Evolutionary conservation across 2,797 vertebrate genomes (phyloP), one percentile per base, ranked within the genome.

Genomic region (Kryptolebias ocellatus): DNA sequence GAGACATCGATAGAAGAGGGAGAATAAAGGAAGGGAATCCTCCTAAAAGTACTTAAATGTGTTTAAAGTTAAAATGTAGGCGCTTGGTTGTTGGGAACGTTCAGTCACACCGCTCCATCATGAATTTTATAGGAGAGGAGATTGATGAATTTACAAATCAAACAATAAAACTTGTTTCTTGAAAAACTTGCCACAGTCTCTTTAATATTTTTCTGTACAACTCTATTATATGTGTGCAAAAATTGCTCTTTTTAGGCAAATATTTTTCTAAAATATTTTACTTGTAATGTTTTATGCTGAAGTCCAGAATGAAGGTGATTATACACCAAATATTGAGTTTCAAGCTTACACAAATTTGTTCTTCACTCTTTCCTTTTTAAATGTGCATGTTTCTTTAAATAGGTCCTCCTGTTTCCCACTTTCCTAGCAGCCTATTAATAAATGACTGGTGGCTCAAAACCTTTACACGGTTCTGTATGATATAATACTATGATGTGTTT

Each of bases 1-100:
- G 96, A 97, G 75, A 67, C 49, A 0, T 46, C 14, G 60, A 9
- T 72, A 75, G 80, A 81, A 61, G 39, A 91, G 79, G 64, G 55
- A 31, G 65, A 88, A 60, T 91, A 37, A 92, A 28, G 2, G 12
- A 24, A 24, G 5, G 1, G 42, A 62, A 62, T 42, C 34, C 3
- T 1, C 4, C 11, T 61, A 18, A 1, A 49, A 56, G 55, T 69
- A 17, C 2, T 75, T 5, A 1, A 31, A 5, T 53, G 50, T 75
- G 14, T 39, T 44, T 56, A 4, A 53, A 14, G 29, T 78, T 67
- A 12, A 80, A 81, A 67, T 79, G 4, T 3, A 66, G 31, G 2
- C 31, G 11, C 4, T 7, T 9, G 37, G 37, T 51, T 57, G 60
- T 37, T 70, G 4, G 4, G 0, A 34, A 58, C 17, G 46, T 31